These are phyloP conservation scores for Cladorhizidae sp. DNA, from an alignment of 37 sponge, comb jelly and placozoan species.

Conservation along the genomic window DNA sequence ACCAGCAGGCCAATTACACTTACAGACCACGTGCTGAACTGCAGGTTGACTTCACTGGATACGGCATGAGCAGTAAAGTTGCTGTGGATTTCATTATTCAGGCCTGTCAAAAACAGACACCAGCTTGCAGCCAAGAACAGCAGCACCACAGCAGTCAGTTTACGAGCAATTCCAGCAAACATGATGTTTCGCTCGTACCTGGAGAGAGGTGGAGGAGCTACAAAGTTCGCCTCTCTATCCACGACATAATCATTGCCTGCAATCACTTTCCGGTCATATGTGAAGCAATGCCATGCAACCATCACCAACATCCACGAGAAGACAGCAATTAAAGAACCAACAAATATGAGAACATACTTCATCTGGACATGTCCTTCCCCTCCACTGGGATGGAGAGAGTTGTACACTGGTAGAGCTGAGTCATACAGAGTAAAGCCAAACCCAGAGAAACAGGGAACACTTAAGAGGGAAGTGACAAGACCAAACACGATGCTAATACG, in stretches of 20 bases:
- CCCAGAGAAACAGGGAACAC: neutral
- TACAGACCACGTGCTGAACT: neutral
- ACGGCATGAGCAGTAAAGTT: too few relatives aligned
- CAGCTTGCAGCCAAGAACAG: neutral
- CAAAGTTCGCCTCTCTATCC: neutral
- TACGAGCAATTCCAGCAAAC: conserved; percentile 12
- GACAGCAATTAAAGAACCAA: neutral
- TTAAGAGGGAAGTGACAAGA: neutral
- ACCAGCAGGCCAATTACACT: neutral
- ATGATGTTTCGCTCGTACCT: neutral
- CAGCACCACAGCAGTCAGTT: neutral
- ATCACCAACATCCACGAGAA: neutral
- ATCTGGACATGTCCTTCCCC: neutral
- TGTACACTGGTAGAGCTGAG: neutral
- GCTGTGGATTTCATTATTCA: neutral
- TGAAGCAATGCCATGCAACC: neutral
- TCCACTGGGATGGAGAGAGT: neutral
- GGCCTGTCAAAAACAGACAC: neutral
- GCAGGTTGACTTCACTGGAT: neutral
- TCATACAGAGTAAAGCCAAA: neutral
- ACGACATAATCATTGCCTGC: neutral
- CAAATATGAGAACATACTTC: neutral
- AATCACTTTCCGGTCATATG: neutral
- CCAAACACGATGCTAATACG: neutral
- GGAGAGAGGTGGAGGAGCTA: neutral